A percentile compares a stretch with the other conserved stretches of the same genome.
Evolutionary conservation across 2,888 invertebrate genomes (phyloP).

Genomic region (Drosophila conformis): DNA sequence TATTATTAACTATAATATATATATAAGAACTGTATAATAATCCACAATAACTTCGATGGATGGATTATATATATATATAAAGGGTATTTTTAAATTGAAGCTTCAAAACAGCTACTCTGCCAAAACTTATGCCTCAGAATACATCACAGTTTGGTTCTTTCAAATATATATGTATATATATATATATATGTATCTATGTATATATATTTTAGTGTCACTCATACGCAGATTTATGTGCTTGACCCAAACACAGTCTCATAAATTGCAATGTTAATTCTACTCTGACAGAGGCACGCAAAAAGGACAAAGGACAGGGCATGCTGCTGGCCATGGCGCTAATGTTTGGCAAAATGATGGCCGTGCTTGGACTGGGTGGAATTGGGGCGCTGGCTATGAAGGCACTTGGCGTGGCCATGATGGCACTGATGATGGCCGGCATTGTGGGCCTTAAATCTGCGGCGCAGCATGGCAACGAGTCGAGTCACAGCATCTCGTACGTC

Average conservation of each 20-base stretch:
- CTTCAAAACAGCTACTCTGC: not conserved
- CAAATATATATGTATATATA: not conserved
- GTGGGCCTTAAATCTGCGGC: slow-evolving; percentile 90
- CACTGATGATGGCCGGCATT: slow-evolving; percentile 90
- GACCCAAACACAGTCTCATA: slow-evolving; percentile 13
- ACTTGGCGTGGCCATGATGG: slow-evolving; percentile 89
- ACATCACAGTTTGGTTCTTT: not conserved
- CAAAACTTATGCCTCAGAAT: not conserved
- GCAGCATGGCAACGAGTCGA: slow-evolving; percentile 85
- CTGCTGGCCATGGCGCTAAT: slow-evolving; percentile 88
- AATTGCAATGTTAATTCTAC: slow-evolving; percentile 31
- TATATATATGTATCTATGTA: not conserved
- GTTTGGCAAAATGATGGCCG: slow-evolving; percentile 92
- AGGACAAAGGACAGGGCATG: slow-evolving; percentile 87
- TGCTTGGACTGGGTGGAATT: slow-evolving; percentile 90
- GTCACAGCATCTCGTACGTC: slow-evolving; percentile 87
- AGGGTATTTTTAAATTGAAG: not conserved
- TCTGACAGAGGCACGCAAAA: slow-evolving; percentile 87
- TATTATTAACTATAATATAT: not conserved
- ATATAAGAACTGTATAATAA: not conserved
- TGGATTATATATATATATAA: not conserved
- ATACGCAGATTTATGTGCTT: not conserved
- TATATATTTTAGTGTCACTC: not conserved
- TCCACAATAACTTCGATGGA: not conserved
- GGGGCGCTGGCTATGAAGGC: slow-evolving; percentile 93